Evolutionary conservation across 2,113 vertebrate genomes (phyloP), one percentile per base, ranked within the genome.

Genomic region (Chaetops frenatus): DNA sequence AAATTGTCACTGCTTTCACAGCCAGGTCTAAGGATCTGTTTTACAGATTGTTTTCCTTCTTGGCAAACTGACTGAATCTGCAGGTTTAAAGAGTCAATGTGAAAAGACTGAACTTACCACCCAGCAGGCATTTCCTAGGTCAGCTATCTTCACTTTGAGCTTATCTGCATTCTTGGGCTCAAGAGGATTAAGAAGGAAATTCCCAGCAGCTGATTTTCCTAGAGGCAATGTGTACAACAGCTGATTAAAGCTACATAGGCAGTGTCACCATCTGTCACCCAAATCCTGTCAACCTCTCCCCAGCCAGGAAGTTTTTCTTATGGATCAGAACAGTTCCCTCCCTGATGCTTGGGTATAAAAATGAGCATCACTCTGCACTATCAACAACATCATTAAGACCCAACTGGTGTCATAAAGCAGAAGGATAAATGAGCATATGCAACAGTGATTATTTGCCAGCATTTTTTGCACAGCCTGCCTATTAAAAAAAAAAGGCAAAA

Each of bases 111-210:
- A 92, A 97, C 99, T 99, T 97, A 99, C 99, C 98, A 99, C 99
- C 99, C 99, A 99, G 97, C 99, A 99, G 92, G 99, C 99, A n/a
- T 99, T 99, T 92, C 99, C 99, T 47, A 99, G 98, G 97, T 99
- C 99, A 60, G 99, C 99, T 28, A 99, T 99, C 98, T 99, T 99
- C 91, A 99, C 99, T 97, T 98, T 98, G 92, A 99, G 98, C 93
- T 99, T 99, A 89, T 99, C 99, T 88, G 99, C 98, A 95, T 99
- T 99, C 90, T 98, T 95, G 73, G 99, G 98, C 61, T 99, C 99
- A 97, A 99, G 98, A 40, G 99, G 99, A 97, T 99, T 99, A 91
- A 99, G 97, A 54, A 99, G 98, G 96, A 99, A 98, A 94, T 96
- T 98, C 66, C 98, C 98, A 95, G 98, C 98, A 88, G 98, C 86